These are phyloP conservation scores for Melanotus villosus DNA, from an alignment of 2,888 invertebrate genomes.

Conservation along the genomic window DNA sequence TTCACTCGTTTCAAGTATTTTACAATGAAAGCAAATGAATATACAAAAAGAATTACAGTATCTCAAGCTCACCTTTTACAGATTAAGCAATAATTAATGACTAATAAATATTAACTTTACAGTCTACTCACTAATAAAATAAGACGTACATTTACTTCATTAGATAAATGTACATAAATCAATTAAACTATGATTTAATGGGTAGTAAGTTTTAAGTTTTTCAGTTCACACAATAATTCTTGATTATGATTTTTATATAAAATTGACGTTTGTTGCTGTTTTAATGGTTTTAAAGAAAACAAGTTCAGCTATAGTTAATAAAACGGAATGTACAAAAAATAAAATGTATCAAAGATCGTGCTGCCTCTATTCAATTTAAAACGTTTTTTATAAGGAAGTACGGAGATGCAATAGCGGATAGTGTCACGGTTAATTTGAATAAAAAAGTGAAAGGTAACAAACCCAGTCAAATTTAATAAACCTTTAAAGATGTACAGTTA, in stretches of 20 bases:
- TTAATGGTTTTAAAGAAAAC: too few relatives aligned
- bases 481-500: slow-evolving; percentile 28
- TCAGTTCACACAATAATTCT: neutral
- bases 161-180: slow-evolving; percentile 1
- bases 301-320: too few relatives aligned
- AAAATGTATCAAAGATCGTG: too few relatives aligned
- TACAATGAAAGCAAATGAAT: too few relatives aligned
- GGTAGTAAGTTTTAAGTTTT: neutral
- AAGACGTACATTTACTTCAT: neutral
- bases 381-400: neutral
- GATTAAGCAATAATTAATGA: neutral
- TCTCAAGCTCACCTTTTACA: neutral
- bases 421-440: slow-evolving; percentile 5
- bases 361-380: too few relatives aligned
- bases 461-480: slow-evolving; percentile 21
- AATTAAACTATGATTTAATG: neutral
- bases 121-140: neutral
- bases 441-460: slow-evolving; percentile 29
- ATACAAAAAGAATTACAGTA: too few relatives aligned
- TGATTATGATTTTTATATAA: neutral
- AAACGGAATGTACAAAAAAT: too few relatives aligned
- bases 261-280: too few relatives aligned
- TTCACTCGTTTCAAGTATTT: too few relatives aligned
- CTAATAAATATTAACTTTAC: neutral
- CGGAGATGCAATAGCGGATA: neutral